A percentile compares a stretch with the other conserved stretches of the same genome.
Evolutionary conservation across 2,888 invertebrate genomes (phyloP).

Genomic region (Adelphocoris suturalis): DNA sequence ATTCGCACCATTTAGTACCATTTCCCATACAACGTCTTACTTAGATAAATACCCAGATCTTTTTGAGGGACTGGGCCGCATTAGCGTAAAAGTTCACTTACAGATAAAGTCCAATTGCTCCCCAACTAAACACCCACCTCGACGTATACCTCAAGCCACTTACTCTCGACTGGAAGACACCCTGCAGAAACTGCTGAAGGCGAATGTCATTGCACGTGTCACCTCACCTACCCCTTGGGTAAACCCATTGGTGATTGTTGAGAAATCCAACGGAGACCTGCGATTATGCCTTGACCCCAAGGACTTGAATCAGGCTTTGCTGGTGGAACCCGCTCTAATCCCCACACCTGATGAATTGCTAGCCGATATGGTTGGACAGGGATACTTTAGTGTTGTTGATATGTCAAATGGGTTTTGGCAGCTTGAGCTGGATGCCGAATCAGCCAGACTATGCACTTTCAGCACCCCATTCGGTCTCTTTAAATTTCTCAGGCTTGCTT

Average conservation of each 20-base stretch:
- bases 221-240: conserved; percentile 75
- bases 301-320: conserved; percentile 74
- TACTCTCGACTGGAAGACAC: conserved; percentile 70
- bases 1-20: background rate
- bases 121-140: conserved; percentile 73
- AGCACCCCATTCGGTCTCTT: conserved; percentile 75
- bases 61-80: conserved; percentile 70
- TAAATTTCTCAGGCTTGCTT: conserved; percentile 74
- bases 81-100: conserved; percentile 64
- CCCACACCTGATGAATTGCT: conserved; percentile 74
- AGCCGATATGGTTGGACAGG: conserved; percentile 64
- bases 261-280: conserved; percentile 74
- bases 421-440: conserved; percentile 73
- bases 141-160: conserved; percentile 74
- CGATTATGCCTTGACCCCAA: conserved; percentile 75
- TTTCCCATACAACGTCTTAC: background rate
- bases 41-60: conserved; percentile 41
- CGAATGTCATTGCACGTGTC: conserved; percentile 73
- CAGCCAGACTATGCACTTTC: conserved; percentile 74
- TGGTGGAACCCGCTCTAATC: conserved; percentile 73
- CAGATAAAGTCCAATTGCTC: conserved; percentile 39
- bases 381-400: conserved; percentile 73
- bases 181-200: conserved; percentile 72
- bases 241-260: conserved; percentile 73
- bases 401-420: conserved; percentile 74